Evolutionary conservation across 2,113 vertebrate genomes (phyloP).

Genomic region (Euleptes europaea): DNA sequence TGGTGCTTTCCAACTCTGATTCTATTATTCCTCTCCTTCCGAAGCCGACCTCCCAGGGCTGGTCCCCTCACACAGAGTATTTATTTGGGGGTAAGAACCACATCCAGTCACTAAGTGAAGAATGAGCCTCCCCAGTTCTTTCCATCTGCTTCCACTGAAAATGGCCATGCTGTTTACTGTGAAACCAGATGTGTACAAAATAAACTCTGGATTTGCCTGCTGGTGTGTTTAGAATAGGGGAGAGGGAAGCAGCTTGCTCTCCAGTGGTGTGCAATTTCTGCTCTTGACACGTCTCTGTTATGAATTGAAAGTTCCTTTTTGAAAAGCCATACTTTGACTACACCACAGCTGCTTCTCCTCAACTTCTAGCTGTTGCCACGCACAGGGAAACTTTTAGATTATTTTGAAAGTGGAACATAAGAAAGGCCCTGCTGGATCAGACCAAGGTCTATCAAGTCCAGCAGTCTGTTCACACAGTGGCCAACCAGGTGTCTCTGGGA

Average conservation of each 20-base stretch:
- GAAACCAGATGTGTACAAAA: not conserved
- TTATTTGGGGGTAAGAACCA: too few species aligned
- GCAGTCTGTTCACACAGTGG: too few species aligned
- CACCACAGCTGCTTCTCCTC: too few species aligned
- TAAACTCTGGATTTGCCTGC: not conserved
- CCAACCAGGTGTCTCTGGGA: too few species aligned
- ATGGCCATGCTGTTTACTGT: not conserved
- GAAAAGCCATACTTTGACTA: not conserved
- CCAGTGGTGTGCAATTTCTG: not conserved
- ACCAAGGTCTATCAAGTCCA: too few species aligned
- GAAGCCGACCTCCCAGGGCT: not conserved
- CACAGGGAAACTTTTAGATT: not conserved
- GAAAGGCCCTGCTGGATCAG: too few species aligned
- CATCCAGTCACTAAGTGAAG: not conserved
- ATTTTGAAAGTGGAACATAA: too few species aligned
- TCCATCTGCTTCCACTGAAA: not conserved
- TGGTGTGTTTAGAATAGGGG: not conserved
- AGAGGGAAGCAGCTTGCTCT: not conserved
- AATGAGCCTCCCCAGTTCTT: too few species aligned
- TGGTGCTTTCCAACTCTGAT: too few species aligned
- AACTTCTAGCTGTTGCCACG: too few species aligned
- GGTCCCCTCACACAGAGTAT: not conserved
- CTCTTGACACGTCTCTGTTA: too few species aligned
- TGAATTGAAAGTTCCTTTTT: too few species aligned
- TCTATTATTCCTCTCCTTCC: not conserved